Percentiles rank a stretch among this genome's conserved stretches.
Evolutionary conservation across 2,797 vertebrate species (phyloP).

Genomic region (Phrynocephalus guinanensis): DNA sequence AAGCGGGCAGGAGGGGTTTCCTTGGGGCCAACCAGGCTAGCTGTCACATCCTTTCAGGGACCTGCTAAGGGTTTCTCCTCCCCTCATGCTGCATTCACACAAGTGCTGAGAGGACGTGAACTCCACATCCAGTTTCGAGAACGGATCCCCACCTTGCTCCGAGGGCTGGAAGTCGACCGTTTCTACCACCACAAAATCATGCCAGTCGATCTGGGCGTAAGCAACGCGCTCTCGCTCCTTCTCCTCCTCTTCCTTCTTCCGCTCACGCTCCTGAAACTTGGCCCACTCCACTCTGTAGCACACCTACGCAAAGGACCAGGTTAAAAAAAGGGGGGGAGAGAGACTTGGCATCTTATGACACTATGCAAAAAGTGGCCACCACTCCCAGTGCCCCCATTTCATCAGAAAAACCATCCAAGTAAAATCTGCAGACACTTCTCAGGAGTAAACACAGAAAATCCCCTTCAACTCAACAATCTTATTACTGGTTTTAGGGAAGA

Average conservation of each 20-base stretch:
- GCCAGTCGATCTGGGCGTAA: slow-evolving; percentile 99
- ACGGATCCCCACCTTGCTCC: slow-evolving; percentile 88
- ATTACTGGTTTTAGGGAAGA: neutral
- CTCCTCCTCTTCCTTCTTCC: slow-evolving; percentile 98
- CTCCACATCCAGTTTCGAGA: too few relatives aligned
- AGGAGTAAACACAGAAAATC: neutral
- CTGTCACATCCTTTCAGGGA: neutral
- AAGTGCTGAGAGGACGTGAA: neutral
- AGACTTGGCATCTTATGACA: neutral
- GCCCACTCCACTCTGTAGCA: slow-evolving; percentile 98
- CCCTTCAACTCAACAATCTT: neutral
- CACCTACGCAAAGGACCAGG: slow-evolving; percentile 78
- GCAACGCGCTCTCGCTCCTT: slow-evolving; percentile 96
- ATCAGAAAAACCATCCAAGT: neutral
- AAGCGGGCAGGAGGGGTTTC: neutral
- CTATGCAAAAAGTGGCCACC: neutral
- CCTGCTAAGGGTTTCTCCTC: neutral
- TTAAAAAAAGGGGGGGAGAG: fast-evolving
- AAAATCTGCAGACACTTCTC: neutral
- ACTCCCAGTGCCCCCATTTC: neutral
- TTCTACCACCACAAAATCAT: slow-evolving; percentile 98
- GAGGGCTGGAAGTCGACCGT: slow-evolving; percentile 98
- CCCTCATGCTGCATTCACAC: too few relatives aligned
- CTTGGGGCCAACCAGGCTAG: too few relatives aligned
- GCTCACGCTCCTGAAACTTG: slow-evolving; percentile 97